Conservation (phyloP, 37 sponge, comb jelly and placozoan genomes). For the Geodia barretti region DNA sequence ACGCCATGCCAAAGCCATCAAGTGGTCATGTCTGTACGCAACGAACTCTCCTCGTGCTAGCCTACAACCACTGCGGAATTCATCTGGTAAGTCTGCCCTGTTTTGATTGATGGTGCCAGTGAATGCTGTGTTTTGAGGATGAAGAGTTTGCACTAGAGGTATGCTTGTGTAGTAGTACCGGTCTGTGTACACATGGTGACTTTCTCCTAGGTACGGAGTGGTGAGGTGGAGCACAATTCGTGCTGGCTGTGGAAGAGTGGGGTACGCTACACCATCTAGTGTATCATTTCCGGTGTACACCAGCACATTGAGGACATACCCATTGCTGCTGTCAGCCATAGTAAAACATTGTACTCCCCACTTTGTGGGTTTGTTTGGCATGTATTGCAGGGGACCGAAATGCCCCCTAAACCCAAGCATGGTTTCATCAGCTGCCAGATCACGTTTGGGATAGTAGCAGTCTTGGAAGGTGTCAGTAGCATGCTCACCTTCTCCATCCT, state of each 20-base stretch:
- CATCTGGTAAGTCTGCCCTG: background rate
- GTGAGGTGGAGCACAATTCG: background rate
- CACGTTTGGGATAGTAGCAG: background rate
- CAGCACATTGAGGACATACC: conserved; percentile 10
- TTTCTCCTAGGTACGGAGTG: background rate
- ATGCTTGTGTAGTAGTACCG: conserved; percentile 7
- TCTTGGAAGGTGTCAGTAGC: background rate
- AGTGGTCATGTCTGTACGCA: background rate
- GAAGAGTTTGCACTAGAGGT: background rate
- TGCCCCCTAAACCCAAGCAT: conserved; percentile 23
- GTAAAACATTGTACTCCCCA: conserved; percentile 12
- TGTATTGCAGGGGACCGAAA: conserved; percentile 12
- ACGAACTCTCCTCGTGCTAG: background rate
- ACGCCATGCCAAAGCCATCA: background rate
- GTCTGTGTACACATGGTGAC: background rate
- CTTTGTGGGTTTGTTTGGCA: conserved; percentile 15
- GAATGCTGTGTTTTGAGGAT: too few relatives aligned
- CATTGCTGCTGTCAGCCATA: background rate
- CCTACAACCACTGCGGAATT: background rate
- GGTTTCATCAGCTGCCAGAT: conserved; percentile 2
- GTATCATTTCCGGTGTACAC: conserved; percentile 5
- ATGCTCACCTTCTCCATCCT: background rate
- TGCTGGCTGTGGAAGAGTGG: background rate
- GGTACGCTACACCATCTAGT: background rate
- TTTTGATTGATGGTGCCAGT: background rate